Base-by-base conservation (phyloP, 1,140 invertebrate genomes). In the Tetranychus urticae region DNA sequence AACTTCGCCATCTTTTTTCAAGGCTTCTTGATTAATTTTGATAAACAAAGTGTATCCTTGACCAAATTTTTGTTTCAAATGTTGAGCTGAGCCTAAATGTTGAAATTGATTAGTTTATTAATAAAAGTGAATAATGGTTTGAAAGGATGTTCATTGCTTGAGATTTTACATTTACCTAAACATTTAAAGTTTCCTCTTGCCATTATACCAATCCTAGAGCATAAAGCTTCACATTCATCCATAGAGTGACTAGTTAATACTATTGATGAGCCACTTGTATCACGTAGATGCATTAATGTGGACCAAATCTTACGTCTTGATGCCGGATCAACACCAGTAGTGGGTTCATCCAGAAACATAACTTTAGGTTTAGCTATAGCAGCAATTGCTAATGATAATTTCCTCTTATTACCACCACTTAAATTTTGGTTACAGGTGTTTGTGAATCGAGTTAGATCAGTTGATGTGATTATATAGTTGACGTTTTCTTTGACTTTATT, bases 311-410 rank as follows among this genome's bases (percentile, higher is more conserved):
- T 70, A 47, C 74, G 65, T 10, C 77, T 68, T 7, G 77, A 75
- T 63, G 73, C 71, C n/a, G 77, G 76, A 69, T 79, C 77, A 50
- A 79, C 75, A 56, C 77, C 77, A 59, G 76, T 74, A 12, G 77
- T 78, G 4, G 77, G 77, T 63, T 78, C 77, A 69, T 78, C 77
- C 14, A 81, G 66, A 63, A 79, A 77, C 55, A 80, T 75, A 14
- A 80, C 69, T 14, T 71, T 66, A 37, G 78, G 78, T 64, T 77
- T 75, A 58, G 77, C 78, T 14, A 90, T 78, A 39, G 96, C 72
- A 12, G 92, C 85, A 55, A 98, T 81, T 0, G 90, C 90, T 42
- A 90, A 87, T 65, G 86, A 92, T 35, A 98, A 73, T 71, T 97
- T 94, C 56, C 93, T 78, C 71, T 93, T 94, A 67, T 94, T 97